These are phyloP conservation scores for Oreohelix idahoensis DNA, from an alignment of 1,140 invertebrate species.

Conservation along the genomic window DNA sequence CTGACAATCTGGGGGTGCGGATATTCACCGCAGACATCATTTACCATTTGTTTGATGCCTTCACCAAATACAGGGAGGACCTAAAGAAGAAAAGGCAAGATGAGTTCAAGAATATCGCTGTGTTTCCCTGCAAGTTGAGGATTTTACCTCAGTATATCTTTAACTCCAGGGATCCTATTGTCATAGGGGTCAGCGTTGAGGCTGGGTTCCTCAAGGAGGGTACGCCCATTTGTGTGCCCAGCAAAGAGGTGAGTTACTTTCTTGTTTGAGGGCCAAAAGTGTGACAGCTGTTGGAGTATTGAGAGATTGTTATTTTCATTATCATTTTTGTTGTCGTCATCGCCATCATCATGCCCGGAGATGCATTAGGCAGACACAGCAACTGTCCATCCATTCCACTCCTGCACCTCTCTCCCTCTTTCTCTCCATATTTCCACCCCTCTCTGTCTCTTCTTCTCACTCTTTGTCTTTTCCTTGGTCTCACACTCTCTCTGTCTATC, in stretches of 20 bases:
- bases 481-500: too few species aligned
- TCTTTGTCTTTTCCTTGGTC: too few species aligned
- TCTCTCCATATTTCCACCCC: too few species aligned
- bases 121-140: conserved; percentile 95
- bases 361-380: too few species aligned
- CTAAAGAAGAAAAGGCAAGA: conserved; percentile 91
- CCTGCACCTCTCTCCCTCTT: too few species aligned
- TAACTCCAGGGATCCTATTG: conserved; percentile 97
- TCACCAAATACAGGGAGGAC: conserved; percentile 94
- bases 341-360: too few species aligned
- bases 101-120: conserved; percentile 93
- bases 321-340: too few species aligned
- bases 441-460: too few species aligned
- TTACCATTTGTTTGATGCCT: conserved; percentile 99
- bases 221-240: conserved; percentile 96
- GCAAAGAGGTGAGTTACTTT: conserved; percentile 80
- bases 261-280: too few species aligned
- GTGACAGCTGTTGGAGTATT: too few species aligned
- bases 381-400: too few species aligned
- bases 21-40: conserved; percentile 99
- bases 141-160: conserved; percentile 93
- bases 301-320: too few species aligned
- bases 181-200: conserved; percentile 95
- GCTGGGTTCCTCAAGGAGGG: conserved; percentile 95
- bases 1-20: conserved; percentile 93